These are phyloP conservation scores for Brachyhypopomus gauderio DNA, from an alignment of 2,113 vertebrate genomes.

Conservation along the genomic window DNA sequence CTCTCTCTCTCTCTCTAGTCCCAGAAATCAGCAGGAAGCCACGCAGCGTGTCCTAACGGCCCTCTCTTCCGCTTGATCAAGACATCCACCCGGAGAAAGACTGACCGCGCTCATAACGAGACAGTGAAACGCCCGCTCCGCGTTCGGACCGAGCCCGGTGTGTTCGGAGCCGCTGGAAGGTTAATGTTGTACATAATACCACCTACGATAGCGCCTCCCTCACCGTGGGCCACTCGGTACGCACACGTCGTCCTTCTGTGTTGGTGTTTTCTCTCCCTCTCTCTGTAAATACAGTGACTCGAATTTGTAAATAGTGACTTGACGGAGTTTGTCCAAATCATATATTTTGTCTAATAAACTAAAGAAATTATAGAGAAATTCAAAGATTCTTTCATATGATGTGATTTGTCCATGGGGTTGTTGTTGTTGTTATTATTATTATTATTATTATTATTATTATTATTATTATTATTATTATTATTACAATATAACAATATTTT, in stretches of 20 bases:
- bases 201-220: conserved; percentile 73
- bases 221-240: conserved; percentile 78
- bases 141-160: conserved; percentile 65
- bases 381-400: conserved; percentile 53
- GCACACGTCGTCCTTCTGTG: conserved; percentile 81
- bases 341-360: conserved; percentile 99
- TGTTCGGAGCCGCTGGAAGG: conserved; percentile 76
- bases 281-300: conserved; percentile 98
- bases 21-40: conserved; percentile 93
- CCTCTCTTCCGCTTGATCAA: conserved; percentile 91
- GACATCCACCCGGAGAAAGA: conserved; percentile 63
- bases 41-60: conserved; percentile 57
- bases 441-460: conserved; percentile 9
- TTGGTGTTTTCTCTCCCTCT: conserved; percentile 75
- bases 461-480: neutral
- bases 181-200: conserved; percentile 82
- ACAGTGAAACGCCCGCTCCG: conserved; percentile 63
- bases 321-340: conserved; percentile 98
- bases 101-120: conserved; percentile 60
- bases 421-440: conserved; percentile 17
- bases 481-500: neutral
- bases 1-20: conserved; percentile 72
- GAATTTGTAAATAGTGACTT: conserved; percentile 97
- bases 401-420: neutral
- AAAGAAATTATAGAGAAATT: conserved; percentile 86